These are phyloP conservation scores for Ceratina australensis DNA, from an alignment of 1,140 invertebrate genomes.

Conservation along the genomic window DNA sequence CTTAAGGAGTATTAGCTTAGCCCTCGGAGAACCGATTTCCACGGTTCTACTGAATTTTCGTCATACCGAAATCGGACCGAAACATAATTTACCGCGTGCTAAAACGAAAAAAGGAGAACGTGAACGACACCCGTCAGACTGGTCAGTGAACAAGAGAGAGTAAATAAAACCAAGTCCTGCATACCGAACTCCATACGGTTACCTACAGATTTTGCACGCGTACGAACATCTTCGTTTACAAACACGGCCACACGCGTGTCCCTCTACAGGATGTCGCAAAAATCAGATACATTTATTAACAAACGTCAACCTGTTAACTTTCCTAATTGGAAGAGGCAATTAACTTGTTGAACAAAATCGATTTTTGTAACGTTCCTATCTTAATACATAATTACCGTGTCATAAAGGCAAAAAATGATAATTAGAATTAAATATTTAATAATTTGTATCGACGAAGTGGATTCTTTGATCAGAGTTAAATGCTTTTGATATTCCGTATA, in stretches of 20 bases:
- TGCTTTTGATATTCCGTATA: no score
- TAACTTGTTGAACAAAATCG: no score
- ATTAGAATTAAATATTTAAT: no score
- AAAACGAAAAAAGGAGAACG: constrained; percentile 37
- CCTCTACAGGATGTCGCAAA: background rate
- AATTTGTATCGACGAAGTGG: no score
- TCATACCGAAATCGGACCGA: constrained; percentile 12
- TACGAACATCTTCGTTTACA: constrained; percentile 20
- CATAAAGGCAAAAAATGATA: no score
- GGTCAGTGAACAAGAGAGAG: constrained; percentile 50
- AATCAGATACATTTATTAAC: background rate
- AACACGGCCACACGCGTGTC: constrained; percentile 8
- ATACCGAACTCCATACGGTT: constrained; percentile 47
- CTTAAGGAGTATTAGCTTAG: no score
- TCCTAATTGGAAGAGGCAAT: no score
- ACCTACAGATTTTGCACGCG: constrained; percentile 2
- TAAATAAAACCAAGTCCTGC: constrained; percentile 57
- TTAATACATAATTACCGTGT: no score
- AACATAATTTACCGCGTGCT: constrained; percentile 35
- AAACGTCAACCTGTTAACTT: no score
- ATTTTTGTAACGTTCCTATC: no score
- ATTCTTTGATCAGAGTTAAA: no score
- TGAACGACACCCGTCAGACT: constrained; percentile 58
- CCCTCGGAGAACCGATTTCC: no score
- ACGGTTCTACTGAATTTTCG: background rate